A percentile compares a stretch with the other conserved stretches of the same genome.
phyloP scores from a whole-genome alignment of 1,140 invertebrate genomes.

The Panulirus ornatus region DNA sequence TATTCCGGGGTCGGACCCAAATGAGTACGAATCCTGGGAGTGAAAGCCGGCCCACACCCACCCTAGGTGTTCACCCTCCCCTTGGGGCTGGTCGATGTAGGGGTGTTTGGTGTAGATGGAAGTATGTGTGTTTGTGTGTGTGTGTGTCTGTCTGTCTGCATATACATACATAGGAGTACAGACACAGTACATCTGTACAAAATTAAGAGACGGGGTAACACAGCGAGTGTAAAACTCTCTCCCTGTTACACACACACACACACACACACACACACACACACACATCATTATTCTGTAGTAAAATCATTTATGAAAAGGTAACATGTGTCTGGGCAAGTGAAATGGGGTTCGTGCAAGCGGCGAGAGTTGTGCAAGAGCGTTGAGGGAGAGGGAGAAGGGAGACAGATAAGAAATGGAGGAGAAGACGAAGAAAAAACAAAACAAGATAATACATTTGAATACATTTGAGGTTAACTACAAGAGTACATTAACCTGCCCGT shows the following conservation, averaged over 20 bases:
- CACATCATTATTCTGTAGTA: neutral
- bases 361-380: neutral
- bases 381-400: neutral
- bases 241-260: neutral
- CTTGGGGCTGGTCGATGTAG: no score
- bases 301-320: neutral
- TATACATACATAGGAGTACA: no score
- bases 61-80: no score
- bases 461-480: no score
- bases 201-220: neutral
- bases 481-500: no score
- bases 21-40: neutral
- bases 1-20: no score
- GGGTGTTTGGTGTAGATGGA: no score
- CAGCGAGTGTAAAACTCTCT: neutral
- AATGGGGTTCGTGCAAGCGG: neutral
- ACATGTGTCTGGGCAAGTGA: neutral
- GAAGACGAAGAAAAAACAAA: neutral
- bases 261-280: constrained; percentile 7
- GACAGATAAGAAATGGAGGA: neutral
- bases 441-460: neutral
- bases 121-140: no score
- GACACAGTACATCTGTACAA: neutral
- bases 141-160: no score
- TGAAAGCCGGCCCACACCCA: no score